Percentiles rank a stretch among this genome's conserved stretches.
Conservation (phyloP, 1,140 invertebrate species). For the Drosophila punjabiensis region DNA sequence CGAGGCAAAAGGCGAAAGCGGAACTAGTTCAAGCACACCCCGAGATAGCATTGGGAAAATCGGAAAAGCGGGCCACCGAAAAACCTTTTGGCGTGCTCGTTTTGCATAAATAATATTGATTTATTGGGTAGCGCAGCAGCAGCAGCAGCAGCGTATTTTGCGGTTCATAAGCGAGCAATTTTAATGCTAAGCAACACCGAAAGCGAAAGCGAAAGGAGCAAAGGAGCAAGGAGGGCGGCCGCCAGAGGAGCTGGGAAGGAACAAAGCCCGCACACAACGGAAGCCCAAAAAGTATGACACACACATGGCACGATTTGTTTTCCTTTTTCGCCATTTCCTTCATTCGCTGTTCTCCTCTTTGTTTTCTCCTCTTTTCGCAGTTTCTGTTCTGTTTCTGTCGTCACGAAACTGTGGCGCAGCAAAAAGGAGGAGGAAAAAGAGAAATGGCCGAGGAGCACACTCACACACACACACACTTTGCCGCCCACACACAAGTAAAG, state of each 20-base stretch:
- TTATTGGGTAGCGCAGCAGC: slow-evolving; percentile 70
- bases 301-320: slow-evolving; percentile 57
- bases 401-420: slow-evolving; percentile 36
- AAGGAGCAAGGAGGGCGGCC: neutral
- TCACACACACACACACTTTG: neutral
- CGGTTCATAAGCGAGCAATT: slow-evolving; percentile 74
- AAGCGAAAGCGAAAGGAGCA: slow-evolving; percentile 33
- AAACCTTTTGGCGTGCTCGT: slow-evolving; percentile 52
- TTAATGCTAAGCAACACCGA: slow-evolving; percentile 54
- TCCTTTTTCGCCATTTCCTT: slow-evolving; percentile 18
- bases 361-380: slow-evolving; percentile 42
- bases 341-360: slow-evolving; percentile 19
- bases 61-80: slow-evolving; percentile 40
- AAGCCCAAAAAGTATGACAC: slow-evolving; percentile 57
- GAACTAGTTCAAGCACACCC: slow-evolving; percentile 73
- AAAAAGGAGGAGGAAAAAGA: slow-evolving; percentile 17
- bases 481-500: slow-evolving; percentile 39
- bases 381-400: slow-evolving; percentile 38
- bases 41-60: slow-evolving; percentile 46
- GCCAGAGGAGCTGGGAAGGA: neutral
- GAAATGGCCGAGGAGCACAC: slow-evolving; percentile 34
- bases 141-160: slow-evolving; percentile 54
- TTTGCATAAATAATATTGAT: slow-evolving; percentile 83
- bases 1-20: slow-evolving; percentile 6
- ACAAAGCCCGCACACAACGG: slow-evolving; percentile 23